Conservation (phyloP, 2,113 vertebrate species). For the Pardalotus punctatus region DNA sequence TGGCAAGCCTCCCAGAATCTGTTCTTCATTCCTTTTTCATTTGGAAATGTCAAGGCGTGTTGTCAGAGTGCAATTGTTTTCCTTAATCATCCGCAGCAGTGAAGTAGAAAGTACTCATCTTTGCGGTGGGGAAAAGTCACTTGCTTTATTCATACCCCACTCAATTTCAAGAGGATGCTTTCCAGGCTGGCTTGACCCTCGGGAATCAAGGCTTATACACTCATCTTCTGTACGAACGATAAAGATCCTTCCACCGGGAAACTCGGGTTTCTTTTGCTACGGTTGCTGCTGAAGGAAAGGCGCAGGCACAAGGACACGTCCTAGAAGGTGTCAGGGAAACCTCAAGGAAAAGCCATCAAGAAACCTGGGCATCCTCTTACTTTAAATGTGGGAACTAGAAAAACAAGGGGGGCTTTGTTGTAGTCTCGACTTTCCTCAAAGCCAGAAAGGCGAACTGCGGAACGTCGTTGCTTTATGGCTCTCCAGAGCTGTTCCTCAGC, state of each 20-base stretch:
- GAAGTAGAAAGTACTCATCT: slow-evolving; percentile 17
- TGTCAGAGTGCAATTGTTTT: slow-evolving; percentile 49
- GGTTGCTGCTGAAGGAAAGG: background rate
- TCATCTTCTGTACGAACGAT: fast-evolving
- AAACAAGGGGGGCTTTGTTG: background rate
- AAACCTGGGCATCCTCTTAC: background rate
- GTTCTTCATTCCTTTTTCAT: slow-evolving; percentile 23
- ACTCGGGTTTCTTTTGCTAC: background rate
- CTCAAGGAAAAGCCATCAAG: background rate
- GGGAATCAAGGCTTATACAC: background rate
- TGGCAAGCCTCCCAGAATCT: slow-evolving; percentile 1
- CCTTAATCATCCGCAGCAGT: background rate
- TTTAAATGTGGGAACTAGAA: background rate
- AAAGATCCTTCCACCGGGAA: background rate
- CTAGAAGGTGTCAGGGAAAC: background rate
- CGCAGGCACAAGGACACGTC: fast-evolving
- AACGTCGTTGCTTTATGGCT: background rate
- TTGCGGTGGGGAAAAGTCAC: background rate
- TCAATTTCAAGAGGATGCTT: background rate
- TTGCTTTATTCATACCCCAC: background rate
- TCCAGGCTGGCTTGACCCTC: background rate
- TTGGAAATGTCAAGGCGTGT: slow-evolving; percentile 12
- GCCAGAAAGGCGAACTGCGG: background rate
- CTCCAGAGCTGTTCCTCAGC: background rate
- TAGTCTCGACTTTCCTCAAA: background rate